Evolutionary conservation across 2,888 invertebrate genomes (phyloP).

Genomic region (Caenorhabditis virilis): DNA sequence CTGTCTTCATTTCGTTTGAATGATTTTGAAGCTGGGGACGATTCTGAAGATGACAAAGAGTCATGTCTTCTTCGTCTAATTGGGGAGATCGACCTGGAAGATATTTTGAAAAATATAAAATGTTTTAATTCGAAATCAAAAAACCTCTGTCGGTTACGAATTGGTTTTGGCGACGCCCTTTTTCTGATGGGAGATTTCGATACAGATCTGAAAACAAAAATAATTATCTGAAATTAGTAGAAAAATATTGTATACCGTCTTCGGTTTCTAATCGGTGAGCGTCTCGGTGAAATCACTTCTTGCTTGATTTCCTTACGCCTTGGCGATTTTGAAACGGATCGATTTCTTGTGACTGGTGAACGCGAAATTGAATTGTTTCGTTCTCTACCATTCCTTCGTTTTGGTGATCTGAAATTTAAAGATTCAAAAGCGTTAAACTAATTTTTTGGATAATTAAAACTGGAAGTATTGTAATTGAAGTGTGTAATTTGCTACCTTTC

Average conservation of each 20-base stretch:
- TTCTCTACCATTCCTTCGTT: background rate
- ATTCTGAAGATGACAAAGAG: background rate
- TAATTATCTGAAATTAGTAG: background rate
- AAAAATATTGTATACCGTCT: too few species aligned
- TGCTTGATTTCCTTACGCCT: background rate
- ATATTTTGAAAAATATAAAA: background rate
- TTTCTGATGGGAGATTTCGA: conserved; percentile 5
- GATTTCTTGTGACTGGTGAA: background rate
- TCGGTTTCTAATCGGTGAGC: too few species aligned
- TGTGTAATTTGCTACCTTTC: too few species aligned
- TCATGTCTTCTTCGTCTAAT: background rate
- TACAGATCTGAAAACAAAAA: conserved; percentile 2
- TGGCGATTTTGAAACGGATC: background rate
- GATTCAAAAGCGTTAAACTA: background rate
- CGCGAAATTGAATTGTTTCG: background rate
- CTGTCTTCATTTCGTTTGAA: too few species aligned
- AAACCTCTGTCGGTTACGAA: background rate
- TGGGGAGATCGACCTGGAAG: background rate
- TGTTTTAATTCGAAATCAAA: too few species aligned
- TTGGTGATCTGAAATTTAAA: background rate
- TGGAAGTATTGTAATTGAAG: background rate
- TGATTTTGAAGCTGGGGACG: background rate
- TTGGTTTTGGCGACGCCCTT: background rate
- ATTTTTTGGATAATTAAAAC: too few species aligned
- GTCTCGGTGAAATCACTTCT: too few species aligned